These are phyloP conservation scores for Strigamia maritima DNA, from an alignment of 2,888 invertebrate species.

Conservation along the genomic window DNA sequence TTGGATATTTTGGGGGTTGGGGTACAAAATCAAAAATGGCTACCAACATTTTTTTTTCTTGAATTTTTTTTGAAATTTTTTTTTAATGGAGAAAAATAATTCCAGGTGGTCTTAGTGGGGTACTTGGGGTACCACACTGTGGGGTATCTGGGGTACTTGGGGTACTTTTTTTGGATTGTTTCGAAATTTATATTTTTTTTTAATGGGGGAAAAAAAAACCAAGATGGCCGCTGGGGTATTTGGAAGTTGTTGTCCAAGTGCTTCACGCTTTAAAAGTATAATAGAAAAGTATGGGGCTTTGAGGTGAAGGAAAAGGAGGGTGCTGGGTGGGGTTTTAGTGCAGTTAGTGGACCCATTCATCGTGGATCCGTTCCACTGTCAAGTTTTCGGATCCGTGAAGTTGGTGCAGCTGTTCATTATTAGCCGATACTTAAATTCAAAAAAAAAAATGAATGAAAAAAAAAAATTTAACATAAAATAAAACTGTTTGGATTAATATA, in stretches of 20 bases:
- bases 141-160: too few relatives aligned
- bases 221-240: too few relatives aligned
- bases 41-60: too few relatives aligned
- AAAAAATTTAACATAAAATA: neutral
- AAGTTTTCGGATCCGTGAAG: constrained; percentile 10
- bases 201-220: too few relatives aligned
- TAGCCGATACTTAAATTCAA: neutral
- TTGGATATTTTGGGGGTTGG: too few relatives aligned
- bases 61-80: too few relatives aligned
- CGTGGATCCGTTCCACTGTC: constrained; percentile 15
- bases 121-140: too few relatives aligned
- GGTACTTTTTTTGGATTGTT: too few relatives aligned
- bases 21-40: too few relatives aligned
- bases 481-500: neutral
- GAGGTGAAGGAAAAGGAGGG: neutral
- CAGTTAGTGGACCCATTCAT: constrained; percentile 15
- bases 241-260: neutral
- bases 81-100: too few relatives aligned
- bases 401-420: neutral
- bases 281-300: neutral
- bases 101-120: too few relatives aligned
- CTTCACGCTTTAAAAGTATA: constrained; percentile 8
- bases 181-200: too few relatives aligned
- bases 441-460: neutral
- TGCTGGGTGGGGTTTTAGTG: neutral